Evolutionary conservation across 1,140 invertebrate genomes (phyloP).

Genomic region (Monochamus saltuarius): DNA sequence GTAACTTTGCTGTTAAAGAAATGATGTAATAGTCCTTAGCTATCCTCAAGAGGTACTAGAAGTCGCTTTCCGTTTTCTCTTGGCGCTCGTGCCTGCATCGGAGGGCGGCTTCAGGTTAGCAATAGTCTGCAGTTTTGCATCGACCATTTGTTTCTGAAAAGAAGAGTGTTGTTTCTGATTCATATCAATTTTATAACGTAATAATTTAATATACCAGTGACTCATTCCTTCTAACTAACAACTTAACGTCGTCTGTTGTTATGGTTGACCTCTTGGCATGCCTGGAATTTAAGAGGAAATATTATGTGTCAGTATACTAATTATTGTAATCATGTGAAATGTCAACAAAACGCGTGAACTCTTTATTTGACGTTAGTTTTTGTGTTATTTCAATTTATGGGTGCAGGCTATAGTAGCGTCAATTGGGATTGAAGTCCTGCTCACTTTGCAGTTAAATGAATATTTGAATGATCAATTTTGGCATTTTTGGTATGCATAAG

Average conservation of each 20-base stretch:
- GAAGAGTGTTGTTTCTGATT: conserved; percentile 4
- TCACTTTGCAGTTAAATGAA: too few species aligned
- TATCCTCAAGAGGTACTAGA: not conserved
- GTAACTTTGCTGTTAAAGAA: not conserved
- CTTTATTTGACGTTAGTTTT: too few species aligned
- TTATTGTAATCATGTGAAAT: too few species aligned
- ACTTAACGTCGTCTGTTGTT: conserved; percentile 57
- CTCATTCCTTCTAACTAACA: conserved; percentile 56
- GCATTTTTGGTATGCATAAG: too few species aligned
- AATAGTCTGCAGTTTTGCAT: conserved; percentile 28
- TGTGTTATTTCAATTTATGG: too few species aligned
- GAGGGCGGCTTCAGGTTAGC: conserved; percentile 20
- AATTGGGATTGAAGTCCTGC: too few species aligned
- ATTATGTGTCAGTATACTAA: not conserved
- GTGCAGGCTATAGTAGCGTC: too few species aligned
- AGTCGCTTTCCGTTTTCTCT: conserved; percentile 31
- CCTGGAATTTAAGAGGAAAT: conserved; percentile 44
- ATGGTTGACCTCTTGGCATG: conserved; percentile 58
- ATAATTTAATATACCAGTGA: conserved; percentile 51
- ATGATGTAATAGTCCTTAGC: too few species aligned
- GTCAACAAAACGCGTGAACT: too few species aligned
- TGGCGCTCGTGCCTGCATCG: conserved; percentile 14
- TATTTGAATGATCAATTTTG: too few species aligned
- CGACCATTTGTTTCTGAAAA: conserved; percentile 37
- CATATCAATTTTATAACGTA: conserved; percentile 12